A percentile compares a stretch with the other conserved stretches of the same genome.
Conservation (phyloP, 2,888 invertebrate species). For the Salpingus planirostris region DNA sequence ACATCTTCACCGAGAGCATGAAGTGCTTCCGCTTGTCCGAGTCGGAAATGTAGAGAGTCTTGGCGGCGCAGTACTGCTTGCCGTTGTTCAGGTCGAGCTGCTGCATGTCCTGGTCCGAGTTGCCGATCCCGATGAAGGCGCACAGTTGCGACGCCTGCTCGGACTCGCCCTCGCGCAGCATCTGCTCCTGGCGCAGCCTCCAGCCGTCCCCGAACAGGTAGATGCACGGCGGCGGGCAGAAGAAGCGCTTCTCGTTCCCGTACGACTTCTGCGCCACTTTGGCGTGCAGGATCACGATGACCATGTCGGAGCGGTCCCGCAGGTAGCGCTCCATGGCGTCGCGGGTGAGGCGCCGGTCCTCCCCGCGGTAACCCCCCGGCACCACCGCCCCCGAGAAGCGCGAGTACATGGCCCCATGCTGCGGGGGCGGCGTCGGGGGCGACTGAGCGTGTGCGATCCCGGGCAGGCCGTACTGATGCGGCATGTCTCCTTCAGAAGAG, state of each 20-base stretch:
- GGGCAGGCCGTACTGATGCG: conserved; percentile 72
- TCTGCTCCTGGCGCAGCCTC: conserved; percentile 89
- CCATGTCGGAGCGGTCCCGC: conserved; percentile 89
- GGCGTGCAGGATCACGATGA: conserved; percentile 94
- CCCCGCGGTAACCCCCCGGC: conserved; percentile 58
- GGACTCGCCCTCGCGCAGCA: conserved; percentile 81
- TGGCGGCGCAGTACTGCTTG: conserved; percentile 98
- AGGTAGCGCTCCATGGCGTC: conserved; percentile 97
- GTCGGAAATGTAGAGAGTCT: conserved; percentile 97
- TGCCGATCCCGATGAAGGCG: conserved; percentile 98
- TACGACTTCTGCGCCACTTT: conserved; percentile 99
- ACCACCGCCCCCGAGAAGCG: conserved; percentile 57
- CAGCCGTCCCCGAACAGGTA: conserved; percentile 98
- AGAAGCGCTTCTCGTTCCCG: conserved; percentile 98
- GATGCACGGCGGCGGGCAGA: conserved; percentile 98
- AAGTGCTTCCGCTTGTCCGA: conserved; percentile 99
- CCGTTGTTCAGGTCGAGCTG: conserved; percentile 94
- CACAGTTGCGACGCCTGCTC: conserved; percentile 92
- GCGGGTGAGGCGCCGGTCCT: conserved; percentile 75
- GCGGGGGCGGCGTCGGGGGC: conserved; percentile 65
- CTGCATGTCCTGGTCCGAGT: conserved; percentile 98
- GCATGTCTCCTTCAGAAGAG: conserved; percentile 60
- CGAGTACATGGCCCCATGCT: conserved; percentile 52
- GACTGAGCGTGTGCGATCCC: conserved; percentile 68
- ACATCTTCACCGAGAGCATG: conserved; percentile 98